Base-by-base conservation (phyloP, 2,888 invertebrate genomes). In the Diabrotica balteata region DNA sequence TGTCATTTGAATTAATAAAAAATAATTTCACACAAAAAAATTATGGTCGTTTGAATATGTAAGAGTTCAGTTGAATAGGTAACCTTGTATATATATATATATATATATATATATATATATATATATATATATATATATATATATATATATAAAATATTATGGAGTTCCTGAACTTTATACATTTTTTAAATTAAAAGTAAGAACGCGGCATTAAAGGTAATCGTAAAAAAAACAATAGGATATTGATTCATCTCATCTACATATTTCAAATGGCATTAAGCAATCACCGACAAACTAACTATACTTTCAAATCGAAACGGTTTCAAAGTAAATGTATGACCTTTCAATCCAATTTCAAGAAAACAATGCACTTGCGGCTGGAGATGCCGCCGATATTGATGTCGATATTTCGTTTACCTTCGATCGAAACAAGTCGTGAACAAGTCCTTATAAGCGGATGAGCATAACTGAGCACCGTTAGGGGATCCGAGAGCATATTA, bases 321-420 rank as follows among this genome's bases (percentile, higher is more conserved):
- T 43, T 43, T 32, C 32, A 11, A 54, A 42, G 54, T 42, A 54
- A 54, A 54, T 17, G 54, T 43, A 42, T 54, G 54, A 54, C 54
- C 54, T 54, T 54, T 54, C n/a, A 54, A 7, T 43, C 43, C 54
- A 42, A 42, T 54, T 54, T 43, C 54, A 43, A 11, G 11, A 43
- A 54, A 54, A 54, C 59, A 59, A 59, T 59, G 59, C 59, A 59
- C 42, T 59, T 59, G 22, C n/a, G 45, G 46, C 22, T 32, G 22
- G 47, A 59, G n/a, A 43, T 17, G 11, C 57, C 44, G n/a, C 44
- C 57, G 44, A 57, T 45, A 32, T 44, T 22, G 32, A 32, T 32
- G 32, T 32, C 32, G 58, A 58, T 46, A 58, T 17, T 45, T 44
- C 44, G 58, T 58, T 58, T 22, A 46, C 58, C 58, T 59, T 47